phyloP scores from a whole-genome alignment of 2,888 invertebrate genomes.

The Lasius fuliginosus region DNA sequence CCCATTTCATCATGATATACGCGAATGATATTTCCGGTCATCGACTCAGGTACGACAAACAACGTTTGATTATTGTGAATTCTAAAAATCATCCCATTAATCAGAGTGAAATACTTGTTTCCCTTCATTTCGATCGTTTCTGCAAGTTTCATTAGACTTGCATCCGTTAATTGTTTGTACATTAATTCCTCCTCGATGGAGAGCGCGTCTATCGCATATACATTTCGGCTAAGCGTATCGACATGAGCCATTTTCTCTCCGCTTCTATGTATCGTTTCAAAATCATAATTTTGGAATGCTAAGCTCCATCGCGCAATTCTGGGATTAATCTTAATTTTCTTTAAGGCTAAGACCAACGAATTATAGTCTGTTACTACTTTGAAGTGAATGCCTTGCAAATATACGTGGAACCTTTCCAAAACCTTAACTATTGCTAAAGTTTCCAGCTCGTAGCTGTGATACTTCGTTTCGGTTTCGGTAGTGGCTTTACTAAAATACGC shows the following conservation, averaged over 20 bases:
- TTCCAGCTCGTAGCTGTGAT: background rate
- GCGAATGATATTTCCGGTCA: background rate
- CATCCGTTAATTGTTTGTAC: background rate
- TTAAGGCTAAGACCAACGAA: background rate
- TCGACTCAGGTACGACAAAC: background rate
- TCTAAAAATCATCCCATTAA: background rate
- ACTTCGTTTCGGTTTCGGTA: background rate
- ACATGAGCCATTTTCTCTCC: background rate
- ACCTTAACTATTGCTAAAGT: background rate
- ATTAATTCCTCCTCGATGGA: background rate
- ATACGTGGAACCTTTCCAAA: background rate
- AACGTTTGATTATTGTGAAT: background rate
- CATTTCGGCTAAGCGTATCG: background rate
- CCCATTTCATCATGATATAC: background rate
- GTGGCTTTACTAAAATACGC: background rate
- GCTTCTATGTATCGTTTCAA: background rate
- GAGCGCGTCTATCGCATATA: background rate
- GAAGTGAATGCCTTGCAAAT: background rate
- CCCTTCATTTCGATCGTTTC: background rate
- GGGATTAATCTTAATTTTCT: background rate
- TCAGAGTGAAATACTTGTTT: background rate
- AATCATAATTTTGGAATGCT: background rate
- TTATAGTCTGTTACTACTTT: background rate
- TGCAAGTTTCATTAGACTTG: background rate
- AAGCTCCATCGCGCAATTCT: background rate